These are phyloP conservation scores for Cacoxenus indagator DNA, from an alignment of 2,888 invertebrate genomes.

Conservation along the genomic window DNA sequence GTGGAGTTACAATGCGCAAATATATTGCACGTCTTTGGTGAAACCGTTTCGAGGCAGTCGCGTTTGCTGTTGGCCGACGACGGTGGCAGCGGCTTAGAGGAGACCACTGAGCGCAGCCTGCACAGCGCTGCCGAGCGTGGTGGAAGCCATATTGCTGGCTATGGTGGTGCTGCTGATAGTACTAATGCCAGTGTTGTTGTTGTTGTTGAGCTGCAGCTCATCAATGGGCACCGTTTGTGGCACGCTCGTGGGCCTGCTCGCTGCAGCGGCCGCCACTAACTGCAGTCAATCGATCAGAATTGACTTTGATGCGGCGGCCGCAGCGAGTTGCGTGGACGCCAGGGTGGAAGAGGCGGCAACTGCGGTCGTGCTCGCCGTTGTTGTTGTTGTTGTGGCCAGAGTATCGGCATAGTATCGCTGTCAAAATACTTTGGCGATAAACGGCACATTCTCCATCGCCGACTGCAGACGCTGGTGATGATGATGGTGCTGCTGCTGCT, in stretches of 20 bases:
- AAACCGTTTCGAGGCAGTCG: slow-evolving; percentile 49
- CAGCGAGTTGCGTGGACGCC: slow-evolving; percentile 22
- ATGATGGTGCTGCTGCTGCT: slow-evolving; percentile 40
- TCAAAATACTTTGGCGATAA: slow-evolving; percentile 72
- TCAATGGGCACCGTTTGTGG: not conserved
- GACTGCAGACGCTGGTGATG: slow-evolving; percentile 54
- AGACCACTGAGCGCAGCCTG: slow-evolving; percentile 61
- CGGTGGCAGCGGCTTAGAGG: slow-evolving; percentile 30
- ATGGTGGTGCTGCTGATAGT: not conserved
- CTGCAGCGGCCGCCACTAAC: slow-evolving; percentile 56
- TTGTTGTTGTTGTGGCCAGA: slow-evolving; percentile 50
- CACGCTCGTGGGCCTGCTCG: slow-evolving; percentile 18
- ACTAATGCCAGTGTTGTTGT: slow-evolving; percentile 25
- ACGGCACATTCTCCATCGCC: slow-evolving; percentile 67
- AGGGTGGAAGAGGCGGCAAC: slow-evolving; percentile 21
- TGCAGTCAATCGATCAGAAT: slow-evolving; percentile 70
- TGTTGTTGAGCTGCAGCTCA: slow-evolving; percentile 4
- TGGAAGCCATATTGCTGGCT: slow-evolving; percentile 27
- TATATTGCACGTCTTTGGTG: slow-evolving; percentile 58
- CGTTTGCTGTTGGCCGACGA: not conserved
- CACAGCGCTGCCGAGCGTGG: slow-evolving; percentile 61
- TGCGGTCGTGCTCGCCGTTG: slow-evolving; percentile 31
- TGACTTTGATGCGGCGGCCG: slow-evolving; percentile 48
- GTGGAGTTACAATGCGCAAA: slow-evolving; percentile 7
- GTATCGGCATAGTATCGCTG: slow-evolving; percentile 70